Evolutionary conservation across 2,888 invertebrate genomes (phyloP).

Genomic region (Hoplodrina ambigua): DNA sequence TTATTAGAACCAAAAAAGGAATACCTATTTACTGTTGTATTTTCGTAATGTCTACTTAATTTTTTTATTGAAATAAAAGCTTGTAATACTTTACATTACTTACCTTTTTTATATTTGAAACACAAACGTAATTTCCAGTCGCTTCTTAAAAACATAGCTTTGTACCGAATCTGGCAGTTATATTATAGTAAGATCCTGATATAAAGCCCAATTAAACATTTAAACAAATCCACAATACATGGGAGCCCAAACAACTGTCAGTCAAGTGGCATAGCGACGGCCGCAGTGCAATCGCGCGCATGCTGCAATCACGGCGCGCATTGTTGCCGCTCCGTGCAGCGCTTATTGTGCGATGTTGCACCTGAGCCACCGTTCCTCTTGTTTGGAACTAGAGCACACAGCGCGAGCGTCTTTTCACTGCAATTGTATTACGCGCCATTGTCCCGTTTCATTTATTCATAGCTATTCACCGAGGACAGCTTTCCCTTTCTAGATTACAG

Average conservation of each 20-base stretch:
- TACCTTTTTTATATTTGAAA: no score
- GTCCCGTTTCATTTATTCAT: slow-evolving; percentile 85
- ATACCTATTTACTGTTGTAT: no score
- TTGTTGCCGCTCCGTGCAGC: slow-evolving; percentile 75
- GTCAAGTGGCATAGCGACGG: slow-evolving; percentile 66
- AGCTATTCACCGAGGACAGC: slow-evolving; percentile 75
- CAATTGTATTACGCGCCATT: slow-evolving; percentile 87
- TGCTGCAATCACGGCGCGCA: slow-evolving; percentile 67
- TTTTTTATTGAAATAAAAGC: no score
- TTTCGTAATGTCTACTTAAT: no score
- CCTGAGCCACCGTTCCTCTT: slow-evolving; percentile 83
- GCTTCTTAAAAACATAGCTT: background rate
- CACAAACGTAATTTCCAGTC: background rate
- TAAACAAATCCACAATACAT: slow-evolving; percentile 18
- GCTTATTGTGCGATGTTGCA: slow-evolving; percentile 78
- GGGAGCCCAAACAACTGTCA: slow-evolving; percentile 63
- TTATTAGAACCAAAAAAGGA: no score
- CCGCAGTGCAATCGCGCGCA: slow-evolving; percentile 70
- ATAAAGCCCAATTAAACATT: slow-evolving; percentile 12
- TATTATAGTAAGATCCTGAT: background rate
- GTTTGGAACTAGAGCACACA: slow-evolving; percentile 86
- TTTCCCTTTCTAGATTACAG: slow-evolving; percentile 77
- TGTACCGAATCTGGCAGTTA: background rate
- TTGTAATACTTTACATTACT: no score
- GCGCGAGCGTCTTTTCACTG: slow-evolving; percentile 84